phyloP scores from a whole-genome alignment of 2,888 invertebrate species.

The Oegoconia quadripuncta region DNA sequence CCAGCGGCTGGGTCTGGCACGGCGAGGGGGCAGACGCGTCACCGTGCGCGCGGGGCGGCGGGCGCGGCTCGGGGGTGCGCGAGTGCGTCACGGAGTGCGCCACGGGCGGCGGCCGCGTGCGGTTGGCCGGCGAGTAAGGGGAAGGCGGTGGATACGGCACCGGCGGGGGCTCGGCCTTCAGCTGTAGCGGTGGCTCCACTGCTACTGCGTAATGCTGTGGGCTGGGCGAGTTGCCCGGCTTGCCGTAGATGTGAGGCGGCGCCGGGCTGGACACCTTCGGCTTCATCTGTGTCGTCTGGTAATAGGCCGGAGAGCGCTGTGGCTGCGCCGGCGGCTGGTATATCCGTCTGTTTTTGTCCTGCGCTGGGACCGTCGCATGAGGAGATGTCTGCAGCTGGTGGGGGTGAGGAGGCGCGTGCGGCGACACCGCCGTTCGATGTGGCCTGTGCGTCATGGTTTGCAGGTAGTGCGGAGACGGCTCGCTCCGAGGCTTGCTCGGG shows the following conservation, averaged over 20 bases:
- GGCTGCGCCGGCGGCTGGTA: conserved; percentile 61
- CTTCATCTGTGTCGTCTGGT: conserved; percentile 74
- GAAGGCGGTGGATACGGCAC: conserved; percentile 68
- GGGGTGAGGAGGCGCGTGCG: conserved; percentile 77
- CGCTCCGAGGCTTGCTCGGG: conserved; percentile 78
- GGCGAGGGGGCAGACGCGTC: conserved; percentile 54
- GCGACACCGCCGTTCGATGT: conserved; percentile 68
- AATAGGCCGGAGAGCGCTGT: conserved; percentile 66
- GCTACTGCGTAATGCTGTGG: conserved; percentile 65
- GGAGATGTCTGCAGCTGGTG: conserved; percentile 66
- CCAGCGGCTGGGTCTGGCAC: conserved; percentile 88
- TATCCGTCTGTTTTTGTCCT: conserved; percentile 44
- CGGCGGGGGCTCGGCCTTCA: conserved; percentile 75
- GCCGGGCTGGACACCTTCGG: conserved; percentile 88
- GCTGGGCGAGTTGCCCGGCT: conserved; percentile 74
- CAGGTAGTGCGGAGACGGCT: conserved; percentile 78
- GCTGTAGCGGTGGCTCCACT: conserved; percentile 69
- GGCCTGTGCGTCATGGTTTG: conserved; percentile 68
- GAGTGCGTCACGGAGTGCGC: conserved; percentile 69
- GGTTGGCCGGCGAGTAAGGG: conserved; percentile 53
- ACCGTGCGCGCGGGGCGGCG: conserved; percentile 55
- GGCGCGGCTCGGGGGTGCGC: conserved; percentile 74
- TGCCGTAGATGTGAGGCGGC: conserved; percentile 87
- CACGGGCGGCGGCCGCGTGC: conserved; percentile 75
- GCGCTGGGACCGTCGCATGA: conserved; percentile 48